Evolutionary conservation across 2,888 invertebrate genomes (phyloP).

Genomic region (Philereme transversata): DNA sequence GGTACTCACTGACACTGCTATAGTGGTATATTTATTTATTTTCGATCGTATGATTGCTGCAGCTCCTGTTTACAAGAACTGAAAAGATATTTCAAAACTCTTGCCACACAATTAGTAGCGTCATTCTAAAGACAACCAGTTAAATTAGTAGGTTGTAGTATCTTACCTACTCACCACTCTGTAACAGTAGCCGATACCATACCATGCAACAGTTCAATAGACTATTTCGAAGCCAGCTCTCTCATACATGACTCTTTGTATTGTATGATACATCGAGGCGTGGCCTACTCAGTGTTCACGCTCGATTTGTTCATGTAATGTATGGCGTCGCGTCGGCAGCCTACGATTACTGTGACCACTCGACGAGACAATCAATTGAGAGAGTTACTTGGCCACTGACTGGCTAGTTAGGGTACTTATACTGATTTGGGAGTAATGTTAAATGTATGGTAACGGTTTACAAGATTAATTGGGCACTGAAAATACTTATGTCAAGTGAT

Average conservation of each 20-base stretch:
- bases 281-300: slow-evolving; percentile 36
- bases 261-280: slow-evolving; percentile 25
- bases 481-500: no score
- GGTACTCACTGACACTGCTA: no score
- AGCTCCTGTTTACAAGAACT: no score
- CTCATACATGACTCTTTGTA: slow-evolving; percentile 19
- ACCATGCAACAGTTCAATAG: not conserved
- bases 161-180: no score
- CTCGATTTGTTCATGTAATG: slow-evolving; percentile 40
- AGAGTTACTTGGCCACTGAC: slow-evolving; percentile 18
- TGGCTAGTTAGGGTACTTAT: not conserved
- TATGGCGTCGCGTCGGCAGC: slow-evolving; percentile 28
- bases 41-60: no score
- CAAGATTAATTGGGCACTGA: no score
- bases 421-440: not conserved
- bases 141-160: no score
- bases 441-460: no score
- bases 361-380: slow-evolving; percentile 33
- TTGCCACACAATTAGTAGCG: no score
- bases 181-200: not conserved
- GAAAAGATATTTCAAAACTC: no score
- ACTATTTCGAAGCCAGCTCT: not conserved
- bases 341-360: slow-evolving; percentile 20
- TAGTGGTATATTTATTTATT: no score
- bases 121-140: no score